Evolutionary conservation across 1,140 invertebrate species (phyloP).

Genomic region (Octopus sinensis): DNA sequence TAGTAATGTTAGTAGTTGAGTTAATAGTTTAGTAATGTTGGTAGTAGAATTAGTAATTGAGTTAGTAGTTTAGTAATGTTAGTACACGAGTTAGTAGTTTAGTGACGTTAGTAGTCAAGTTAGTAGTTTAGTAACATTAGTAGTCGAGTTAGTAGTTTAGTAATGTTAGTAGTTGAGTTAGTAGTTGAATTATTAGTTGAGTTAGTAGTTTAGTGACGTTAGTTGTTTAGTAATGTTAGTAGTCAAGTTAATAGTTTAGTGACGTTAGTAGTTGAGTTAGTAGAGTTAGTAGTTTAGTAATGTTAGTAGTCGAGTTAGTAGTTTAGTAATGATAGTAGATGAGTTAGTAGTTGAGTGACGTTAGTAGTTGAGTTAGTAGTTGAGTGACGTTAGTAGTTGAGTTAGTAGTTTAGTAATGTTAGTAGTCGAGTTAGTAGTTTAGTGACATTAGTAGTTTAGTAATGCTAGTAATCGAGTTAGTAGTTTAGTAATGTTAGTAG

Average conservation of each 20-base stretch:
- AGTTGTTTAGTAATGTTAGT: not conserved
- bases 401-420: not conserved
- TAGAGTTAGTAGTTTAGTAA: not conserved
- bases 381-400: not conserved
- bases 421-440: not conserved
- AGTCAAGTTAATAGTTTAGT: not conserved
- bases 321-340: not conserved
- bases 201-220: not conserved
- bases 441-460: not conserved
- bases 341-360: not conserved
- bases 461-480: not conserved
- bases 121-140: not conserved
- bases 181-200: not conserved
- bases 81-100: not conserved
- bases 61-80: not conserved
- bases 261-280: not conserved
- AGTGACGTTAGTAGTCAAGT: not conserved
- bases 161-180: not conserved
- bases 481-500: not conserved
- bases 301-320: not conserved
- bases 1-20: not conserved
- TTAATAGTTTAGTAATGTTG: not conserved
- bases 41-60: not conserved
- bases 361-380: not conserved
- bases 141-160: not conserved